Base-by-base conservation (phyloP, 2,888 invertebrate genomes). In the Aporophyla lueneburgensis region DNA sequence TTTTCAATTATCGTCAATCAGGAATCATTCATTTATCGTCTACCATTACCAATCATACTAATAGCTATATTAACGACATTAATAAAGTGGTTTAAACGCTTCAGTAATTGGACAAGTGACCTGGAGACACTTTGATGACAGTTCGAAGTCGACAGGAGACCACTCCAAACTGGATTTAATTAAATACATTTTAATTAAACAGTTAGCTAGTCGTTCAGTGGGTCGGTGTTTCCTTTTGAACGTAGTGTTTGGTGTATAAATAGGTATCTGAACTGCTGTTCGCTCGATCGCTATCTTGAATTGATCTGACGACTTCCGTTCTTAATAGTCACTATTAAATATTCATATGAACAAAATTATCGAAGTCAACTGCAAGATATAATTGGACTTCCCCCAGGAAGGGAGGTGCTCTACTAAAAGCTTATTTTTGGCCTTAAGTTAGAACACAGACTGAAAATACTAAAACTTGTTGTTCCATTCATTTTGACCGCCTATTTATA, bases 171-270 rank as follows among this genome's bases (percentile, higher is more conserved):
- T 75, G 56, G 76, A 74, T 58, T 49, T 80, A 76, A 76, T 86
- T 78, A 75, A 72, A 58, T 16, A 49, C 49, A 53, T 49, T 63
- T n/a, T 33, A 56, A 75, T 75, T 75, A 74, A 72, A 81, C 58
- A 82, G 79, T 77, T 77, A 82, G 62, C 61, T 24, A 74, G 62
- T 72, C 56, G 59, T 54, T 71, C 66, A 79, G 79, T 85, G 71
- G 86, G 86, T 81, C 87, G 75, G 70, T 67, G 61, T 69, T 85
- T 83, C 87, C 85, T 87, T 76, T 63, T 65, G 51, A 49, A 75
- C 3, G n/a, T 56, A 59, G 58, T 65, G 56, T 80, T 71, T n/a
- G 43, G 40, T 49, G 61, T 66, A 62, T 81, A 63, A 69, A 76
- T 69, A 53, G 21, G 21, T 61, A 43, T 54, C 54, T 66, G 54